These are phyloP conservation scores for Drosophila atripex DNA, from an alignment of 2,888 invertebrate species.

Conservation along the genomic window DNA sequence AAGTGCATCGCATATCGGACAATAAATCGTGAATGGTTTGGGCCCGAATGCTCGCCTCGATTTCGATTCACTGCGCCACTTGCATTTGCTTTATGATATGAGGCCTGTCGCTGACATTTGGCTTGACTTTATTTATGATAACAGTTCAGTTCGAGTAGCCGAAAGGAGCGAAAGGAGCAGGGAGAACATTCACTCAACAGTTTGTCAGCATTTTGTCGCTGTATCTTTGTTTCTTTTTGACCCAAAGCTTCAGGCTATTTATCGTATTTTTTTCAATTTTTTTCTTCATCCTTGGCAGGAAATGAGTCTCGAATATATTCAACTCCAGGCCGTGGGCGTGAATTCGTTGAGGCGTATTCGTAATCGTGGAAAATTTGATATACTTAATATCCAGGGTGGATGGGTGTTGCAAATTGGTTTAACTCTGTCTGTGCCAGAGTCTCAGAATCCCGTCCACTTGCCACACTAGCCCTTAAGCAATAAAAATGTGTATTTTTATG, in stretches of 20 bases:
- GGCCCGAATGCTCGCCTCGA: constrained; percentile 69
- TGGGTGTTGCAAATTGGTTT: constrained; percentile 66
- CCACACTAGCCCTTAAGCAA: constrained; percentile 54
- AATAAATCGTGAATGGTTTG: constrained; percentile 75
- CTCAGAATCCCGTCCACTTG: constrained; percentile 12
- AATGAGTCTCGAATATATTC: constrained; percentile 58
- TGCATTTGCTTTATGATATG: constrained; percentile 78
- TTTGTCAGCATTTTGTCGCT: constrained; percentile 75
- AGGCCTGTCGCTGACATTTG: constrained; percentile 72
- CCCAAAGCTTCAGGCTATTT: constrained; percentile 66
- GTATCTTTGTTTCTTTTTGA: constrained; percentile 60
- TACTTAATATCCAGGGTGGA: constrained; percentile 40
- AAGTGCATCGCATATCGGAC: constrained; percentile 70
- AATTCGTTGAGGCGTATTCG: constrained; percentile 45
- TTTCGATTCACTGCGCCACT: constrained; percentile 72
- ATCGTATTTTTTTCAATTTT: constrained; percentile 49
- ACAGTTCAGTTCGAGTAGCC: constrained; percentile 50
- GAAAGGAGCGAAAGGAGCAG: constrained; percentile 27
- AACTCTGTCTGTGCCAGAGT: constrained; percentile 45
- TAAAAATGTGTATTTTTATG: constrained; percentile 53
- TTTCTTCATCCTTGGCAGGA: constrained; percentile 46
- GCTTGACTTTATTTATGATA: constrained; percentile 73
- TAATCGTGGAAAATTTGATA: constrained; percentile 57
- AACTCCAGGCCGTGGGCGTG: constrained; percentile 45
- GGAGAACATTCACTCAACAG: constrained; percentile 51